Conservation (phyloP, 1,140 invertebrate species). For the Rhynchophorus ferrugineus region DNA sequence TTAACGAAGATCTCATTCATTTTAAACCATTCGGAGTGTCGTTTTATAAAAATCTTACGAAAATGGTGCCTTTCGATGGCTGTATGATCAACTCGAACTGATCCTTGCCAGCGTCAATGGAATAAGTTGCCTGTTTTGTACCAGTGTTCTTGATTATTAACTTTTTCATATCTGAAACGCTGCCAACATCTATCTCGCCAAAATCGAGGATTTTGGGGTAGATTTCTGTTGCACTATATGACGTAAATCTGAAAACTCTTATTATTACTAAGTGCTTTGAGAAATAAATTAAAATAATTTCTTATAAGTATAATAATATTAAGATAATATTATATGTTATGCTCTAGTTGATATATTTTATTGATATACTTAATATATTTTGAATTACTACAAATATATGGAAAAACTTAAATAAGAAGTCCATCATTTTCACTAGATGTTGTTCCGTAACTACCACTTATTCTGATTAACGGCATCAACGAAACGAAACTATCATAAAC, state of each 20-base stretch:
- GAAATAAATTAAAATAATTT: not conserved
- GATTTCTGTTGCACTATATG: constrained; percentile 8
- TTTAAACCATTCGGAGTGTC: too few relatives aligned
- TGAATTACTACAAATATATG: too few relatives aligned
- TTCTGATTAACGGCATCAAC: too few relatives aligned
- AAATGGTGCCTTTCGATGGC: constrained; percentile 26
- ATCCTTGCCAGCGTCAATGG: constrained; percentile 28
- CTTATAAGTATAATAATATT: not conserved
- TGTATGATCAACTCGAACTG: constrained; percentile 24
- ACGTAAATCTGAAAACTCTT: constrained; percentile 12
- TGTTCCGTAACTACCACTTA: too few relatives aligned
- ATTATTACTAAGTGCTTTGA: not conserved
- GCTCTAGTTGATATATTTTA: too few relatives aligned
- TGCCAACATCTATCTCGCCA: constrained; percentile 27
- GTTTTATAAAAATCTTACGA: too few relatives aligned
- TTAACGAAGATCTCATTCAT: too few relatives aligned
- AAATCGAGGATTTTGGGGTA: constrained; percentile 25
- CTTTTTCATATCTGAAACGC: constrained; percentile 17
- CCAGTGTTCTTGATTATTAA: constrained; percentile 23
- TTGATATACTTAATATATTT: too few relatives aligned
- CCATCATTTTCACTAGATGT: too few relatives aligned
- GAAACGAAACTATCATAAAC: too few relatives aligned
- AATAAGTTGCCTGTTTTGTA: constrained; percentile 18
- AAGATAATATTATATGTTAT: not conserved
- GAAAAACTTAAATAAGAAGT: too few relatives aligned